Percentiles rank a stretch among this genome's conserved stretches.
These are phyloP conservation scores for Phaedon cochleariae DNA, from an alignment of 2,888 invertebrate genomes.

Conservation along the genomic window DNA sequence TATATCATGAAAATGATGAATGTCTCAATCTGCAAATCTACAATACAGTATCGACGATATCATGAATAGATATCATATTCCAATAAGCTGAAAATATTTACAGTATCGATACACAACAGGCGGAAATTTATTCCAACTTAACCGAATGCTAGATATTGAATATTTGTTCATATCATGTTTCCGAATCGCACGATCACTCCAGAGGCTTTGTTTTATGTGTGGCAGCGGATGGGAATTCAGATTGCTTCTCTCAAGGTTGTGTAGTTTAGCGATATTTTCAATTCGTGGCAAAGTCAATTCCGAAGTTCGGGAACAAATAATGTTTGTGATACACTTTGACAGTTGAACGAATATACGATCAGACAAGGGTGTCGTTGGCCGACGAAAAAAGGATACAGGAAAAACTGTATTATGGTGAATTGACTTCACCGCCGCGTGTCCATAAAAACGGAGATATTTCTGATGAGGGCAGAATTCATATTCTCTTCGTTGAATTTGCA, in stretches of 20 bases:
- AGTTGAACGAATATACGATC: conserved; percentile 46
- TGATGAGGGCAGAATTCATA: too few species aligned
- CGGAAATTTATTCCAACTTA: conserved; percentile 9
- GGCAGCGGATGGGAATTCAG: conserved; percentile 51
- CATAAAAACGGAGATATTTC: not conserved
- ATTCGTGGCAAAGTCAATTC: conserved; percentile 53
- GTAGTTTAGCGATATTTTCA: conserved; percentile 56
- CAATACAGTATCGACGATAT: not conserved
- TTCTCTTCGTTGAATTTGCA: too few species aligned
- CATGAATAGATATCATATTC: conserved; percentile 1
- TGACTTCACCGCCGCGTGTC: not conserved
- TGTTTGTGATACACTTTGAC: conserved; percentile 57
- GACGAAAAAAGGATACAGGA: not conserved
- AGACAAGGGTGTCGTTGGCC: conserved; percentile 19
- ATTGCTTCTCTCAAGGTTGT: conserved; percentile 54
- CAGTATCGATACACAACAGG: conserved; percentile 1
- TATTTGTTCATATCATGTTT: conserved; percentile 48
- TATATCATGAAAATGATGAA: too few species aligned
- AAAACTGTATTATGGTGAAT: conserved; percentile 9
- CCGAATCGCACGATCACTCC: conserved; percentile 48
- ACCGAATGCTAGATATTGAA: conserved; percentile 27
- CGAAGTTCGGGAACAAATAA: conserved; percentile 56
- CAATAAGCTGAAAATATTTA: conserved; percentile 1
- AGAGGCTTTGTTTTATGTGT: conserved; percentile 51
- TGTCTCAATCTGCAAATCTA: not conserved